Evolutionary conservation across 2,113 vertebrate genomes (phyloP).

Genomic region (Aspidoscelis tigris): DNA sequence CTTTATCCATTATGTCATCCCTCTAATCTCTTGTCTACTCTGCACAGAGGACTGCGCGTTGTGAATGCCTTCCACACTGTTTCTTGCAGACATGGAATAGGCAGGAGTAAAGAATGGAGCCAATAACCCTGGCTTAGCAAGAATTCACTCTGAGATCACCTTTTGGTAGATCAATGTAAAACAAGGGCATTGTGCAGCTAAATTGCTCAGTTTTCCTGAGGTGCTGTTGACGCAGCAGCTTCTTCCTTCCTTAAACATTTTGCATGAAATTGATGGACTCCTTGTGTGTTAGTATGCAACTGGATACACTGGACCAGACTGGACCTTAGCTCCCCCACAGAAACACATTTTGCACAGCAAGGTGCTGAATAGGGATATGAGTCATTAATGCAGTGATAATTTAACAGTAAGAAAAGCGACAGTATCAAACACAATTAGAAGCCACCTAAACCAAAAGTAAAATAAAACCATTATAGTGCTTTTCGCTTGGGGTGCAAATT

Average conservation of each 20-base stretch:
- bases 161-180: constrained; percentile 49
- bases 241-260: constrained; percentile 19
- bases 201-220: not conserved
- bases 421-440: no score
- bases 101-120: not conserved
- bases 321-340: not conserved
- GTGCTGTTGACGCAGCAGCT: constrained; percentile 43
- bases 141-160: constrained; percentile 48
- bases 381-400: no score
- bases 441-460: no score
- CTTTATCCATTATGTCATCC: constrained; percentile 61
- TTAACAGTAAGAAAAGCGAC: no score
- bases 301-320: not conserved
- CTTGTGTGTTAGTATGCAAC: not conserved
- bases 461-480: no score
- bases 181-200: constrained; percentile 21
- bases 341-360: no score
- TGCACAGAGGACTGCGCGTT: constrained; percentile 7
- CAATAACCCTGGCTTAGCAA: constrained; percentile 46
- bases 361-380: no score
- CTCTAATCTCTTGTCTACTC: constrained; percentile 55
- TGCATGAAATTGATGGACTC: constrained; percentile 26
- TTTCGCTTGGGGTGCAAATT: no score
- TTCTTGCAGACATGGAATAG: constrained; percentile 43
- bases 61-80: constrained; percentile 45